Percentiles rank a stretch among this genome's conserved stretches.
These are phyloP conservation scores for Gallinago media DNA, from an alignment of 2,113 vertebrate genomes.

Conservation along the genomic window DNA sequence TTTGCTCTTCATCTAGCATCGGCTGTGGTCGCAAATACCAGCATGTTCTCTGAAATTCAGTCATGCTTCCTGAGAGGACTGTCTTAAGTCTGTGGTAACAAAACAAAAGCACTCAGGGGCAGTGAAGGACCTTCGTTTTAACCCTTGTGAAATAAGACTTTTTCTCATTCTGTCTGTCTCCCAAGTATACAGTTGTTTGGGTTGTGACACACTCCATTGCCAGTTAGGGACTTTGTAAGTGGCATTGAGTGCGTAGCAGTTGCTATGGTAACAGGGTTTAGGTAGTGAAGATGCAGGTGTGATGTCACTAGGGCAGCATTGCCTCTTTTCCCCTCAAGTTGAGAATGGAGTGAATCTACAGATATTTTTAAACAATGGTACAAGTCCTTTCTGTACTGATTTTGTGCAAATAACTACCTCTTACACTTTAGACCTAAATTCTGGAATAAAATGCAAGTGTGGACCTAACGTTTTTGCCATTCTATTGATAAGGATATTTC, in stretches of 20 bases:
- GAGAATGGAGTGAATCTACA: not conserved
- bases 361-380: not conserved
- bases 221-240: conserved; percentile 59
- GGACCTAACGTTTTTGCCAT: not conserved
- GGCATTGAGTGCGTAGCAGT: conserved; percentile 74
- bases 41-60: not conserved
- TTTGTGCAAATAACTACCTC: not conserved
- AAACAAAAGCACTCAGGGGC: not conserved
- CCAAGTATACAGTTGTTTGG: not conserved
- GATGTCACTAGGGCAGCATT: conserved; percentile 48
- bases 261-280: conserved; percentile 76
- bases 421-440: not conserved
- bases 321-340: not conserved
- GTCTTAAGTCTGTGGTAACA: not conserved
- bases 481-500: not conserved
- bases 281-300: conserved; percentile 51
- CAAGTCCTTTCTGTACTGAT: not conserved
- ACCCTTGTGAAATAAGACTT: not conserved
- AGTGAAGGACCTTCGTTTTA: not conserved
- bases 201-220: conserved; percentile 38
- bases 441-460: not conserved
- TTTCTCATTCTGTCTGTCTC: not conserved
- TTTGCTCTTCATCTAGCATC: not conserved
- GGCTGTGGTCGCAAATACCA: not conserved
- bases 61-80: not conserved